phyloP scores from a whole-genome alignment of 2,113 vertebrate genomes.

The Podiceps cristatus region DNA sequence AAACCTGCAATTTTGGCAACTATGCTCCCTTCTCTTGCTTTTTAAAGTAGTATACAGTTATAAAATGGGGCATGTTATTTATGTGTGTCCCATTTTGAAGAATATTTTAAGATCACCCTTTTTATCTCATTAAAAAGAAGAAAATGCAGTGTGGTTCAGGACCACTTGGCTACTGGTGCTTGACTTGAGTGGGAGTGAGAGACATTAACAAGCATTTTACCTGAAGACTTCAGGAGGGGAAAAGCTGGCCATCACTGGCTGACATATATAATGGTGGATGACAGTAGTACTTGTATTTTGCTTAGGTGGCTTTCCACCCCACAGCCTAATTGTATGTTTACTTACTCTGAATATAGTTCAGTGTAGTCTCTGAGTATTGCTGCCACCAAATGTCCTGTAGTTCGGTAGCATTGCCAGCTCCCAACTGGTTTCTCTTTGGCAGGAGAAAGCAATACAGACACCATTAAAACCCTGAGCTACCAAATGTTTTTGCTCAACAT shows the following conservation, averaged over 20 bases:
- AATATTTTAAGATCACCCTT: neutral
- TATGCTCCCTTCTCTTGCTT: neutral
- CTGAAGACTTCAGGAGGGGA: neutral
- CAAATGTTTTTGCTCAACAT: neutral
- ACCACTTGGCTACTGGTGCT: neutral
- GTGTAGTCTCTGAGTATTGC: neutral
- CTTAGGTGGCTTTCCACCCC: no score
- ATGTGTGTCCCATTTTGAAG: neutral
- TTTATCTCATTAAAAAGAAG: neutral
- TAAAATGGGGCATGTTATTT: accelerated
- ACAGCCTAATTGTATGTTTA: neutral
- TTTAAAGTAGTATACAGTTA: neutral
- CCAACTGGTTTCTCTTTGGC: neutral
- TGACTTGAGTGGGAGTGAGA: neutral
- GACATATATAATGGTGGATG: neutral
- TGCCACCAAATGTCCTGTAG: neutral
- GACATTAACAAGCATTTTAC: neutral
- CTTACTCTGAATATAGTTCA: neutral
- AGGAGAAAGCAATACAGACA: neutral
- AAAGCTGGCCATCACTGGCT: neutral
- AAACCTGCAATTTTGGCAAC: slow-evolving; percentile 29
- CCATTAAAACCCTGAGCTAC: neutral
- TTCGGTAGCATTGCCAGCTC: neutral
- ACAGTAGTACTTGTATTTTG: neutral
- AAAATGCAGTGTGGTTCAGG: neutral